Evolutionary conservation across 64 coral and sea anemone species (phyloP).

Genomic region (Exaiptasia diaphana): DNA sequence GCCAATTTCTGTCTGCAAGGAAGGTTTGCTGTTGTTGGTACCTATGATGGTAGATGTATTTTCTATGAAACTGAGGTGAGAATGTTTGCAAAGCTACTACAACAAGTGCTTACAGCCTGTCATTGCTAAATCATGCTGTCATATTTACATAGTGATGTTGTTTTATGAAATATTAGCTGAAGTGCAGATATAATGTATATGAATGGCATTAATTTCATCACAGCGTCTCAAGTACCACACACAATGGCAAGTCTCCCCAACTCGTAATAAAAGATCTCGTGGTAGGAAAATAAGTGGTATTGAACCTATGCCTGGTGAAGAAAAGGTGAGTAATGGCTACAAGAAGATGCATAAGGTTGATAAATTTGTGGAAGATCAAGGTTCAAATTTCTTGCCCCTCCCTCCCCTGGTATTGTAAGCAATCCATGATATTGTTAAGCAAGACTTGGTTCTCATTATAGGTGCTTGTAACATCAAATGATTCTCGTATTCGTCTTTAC

Average conservation of each 20-base stretch:
- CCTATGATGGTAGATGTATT: constrained; percentile 93
- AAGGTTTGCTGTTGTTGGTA: constrained; percentile 91
- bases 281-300: constrained; percentile 97
- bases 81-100: no score
- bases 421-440: neutral
- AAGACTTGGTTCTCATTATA: neutral
- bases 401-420: neutral
- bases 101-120: no score
- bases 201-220: neutral
- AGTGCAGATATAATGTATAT: neutral
- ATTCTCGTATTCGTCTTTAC: constrained; percentile 93
- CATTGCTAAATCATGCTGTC: no score
- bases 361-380: neutral
- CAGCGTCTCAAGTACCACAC: constrained; percentile 98
- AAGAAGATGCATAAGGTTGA: neutral
- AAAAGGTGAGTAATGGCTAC: constrained; percentile 51
- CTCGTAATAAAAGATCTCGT: constrained; percentile 80
- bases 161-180: no score
- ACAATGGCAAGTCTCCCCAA: constrained; percentile 88
- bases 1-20: constrained; percentile 97
- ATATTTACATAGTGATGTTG: no score
- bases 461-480: constrained; percentile 98
- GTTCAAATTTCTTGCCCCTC: neutral
- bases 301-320: constrained; percentile 99
- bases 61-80: constrained; percentile 98